Evolutionary conservation across 2,888 invertebrate species (phyloP).

Genomic region (Ischnura elegans): DNA sequence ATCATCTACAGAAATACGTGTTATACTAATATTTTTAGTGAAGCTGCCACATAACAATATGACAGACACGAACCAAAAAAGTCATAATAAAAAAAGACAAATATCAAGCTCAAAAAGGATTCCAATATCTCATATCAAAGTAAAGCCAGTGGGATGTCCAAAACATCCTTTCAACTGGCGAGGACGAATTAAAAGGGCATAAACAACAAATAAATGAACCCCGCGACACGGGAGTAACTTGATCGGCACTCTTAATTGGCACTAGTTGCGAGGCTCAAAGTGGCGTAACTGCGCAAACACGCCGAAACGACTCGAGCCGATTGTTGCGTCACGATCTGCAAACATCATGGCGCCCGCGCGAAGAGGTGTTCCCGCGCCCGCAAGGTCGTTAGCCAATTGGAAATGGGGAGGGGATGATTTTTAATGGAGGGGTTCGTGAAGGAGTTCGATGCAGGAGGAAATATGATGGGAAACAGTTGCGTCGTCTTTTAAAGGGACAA

Average conservation of each 20-base stretch:
- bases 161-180: not conserved
- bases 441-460: not conserved
- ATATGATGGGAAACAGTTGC: not conserved
- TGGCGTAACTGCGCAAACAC: slow-evolving; percentile 13
- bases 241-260: not conserved
- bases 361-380: slow-evolving; percentile 9
- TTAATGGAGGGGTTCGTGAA: not conserved
- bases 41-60: no score
- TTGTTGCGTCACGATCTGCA: not conserved
- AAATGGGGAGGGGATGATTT: not conserved
- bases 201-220: not conserved
- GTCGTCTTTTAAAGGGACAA: not conserved
- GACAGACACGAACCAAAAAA: no score
- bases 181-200: not conserved
- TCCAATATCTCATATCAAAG: no score
- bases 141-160: no score
- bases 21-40: no score
- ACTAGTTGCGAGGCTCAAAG: slow-evolving; percentile 1
- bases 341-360: not conserved
- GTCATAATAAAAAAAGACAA: no score
- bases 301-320: not conserved
- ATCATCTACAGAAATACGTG: no score
- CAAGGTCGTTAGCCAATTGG: slow-evolving; percentile 35
- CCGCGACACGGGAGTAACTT: not conserved
- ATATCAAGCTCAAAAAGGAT: no score